Conservation (phyloP, 2,113 vertebrate genomes). For the Odontesthes bonariensis region DNA sequence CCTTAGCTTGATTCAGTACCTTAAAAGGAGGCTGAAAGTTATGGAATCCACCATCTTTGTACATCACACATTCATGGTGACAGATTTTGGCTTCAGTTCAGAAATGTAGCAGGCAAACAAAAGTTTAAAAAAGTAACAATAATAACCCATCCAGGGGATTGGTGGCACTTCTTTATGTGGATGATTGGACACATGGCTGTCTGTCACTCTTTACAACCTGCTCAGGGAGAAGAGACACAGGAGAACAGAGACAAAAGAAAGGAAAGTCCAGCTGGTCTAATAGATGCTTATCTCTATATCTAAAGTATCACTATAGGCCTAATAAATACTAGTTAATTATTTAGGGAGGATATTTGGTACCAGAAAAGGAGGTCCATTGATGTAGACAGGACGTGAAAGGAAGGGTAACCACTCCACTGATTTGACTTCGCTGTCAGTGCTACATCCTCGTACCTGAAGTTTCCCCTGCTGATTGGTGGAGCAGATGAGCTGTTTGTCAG, state of each 20-base stretch:
- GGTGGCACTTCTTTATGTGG: constrained; percentile 75
- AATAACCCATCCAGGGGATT: constrained; percentile 67
- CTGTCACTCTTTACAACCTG: constrained; percentile 66
- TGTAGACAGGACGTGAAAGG: constrained; percentile 40
- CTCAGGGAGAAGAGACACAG: constrained; percentile 54
- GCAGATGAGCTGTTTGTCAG: constrained; percentile 57
- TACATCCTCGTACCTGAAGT: constrained; percentile 68
- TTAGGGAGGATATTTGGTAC: constrained; percentile 68
- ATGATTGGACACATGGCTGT: constrained; percentile 65
- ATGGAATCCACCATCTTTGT: constrained; percentile 59
- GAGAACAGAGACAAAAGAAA: constrained; percentile 43
- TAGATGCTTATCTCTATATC: constrained; percentile 71
- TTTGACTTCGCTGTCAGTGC: constrained; percentile 50
- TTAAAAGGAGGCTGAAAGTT: constrained; percentile 46
- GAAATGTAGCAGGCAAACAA: constrained; percentile 62
- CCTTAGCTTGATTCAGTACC: constrained; percentile 57
- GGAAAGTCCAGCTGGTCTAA: constrained; percentile 67
- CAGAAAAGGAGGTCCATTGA: constrained; percentile 56
- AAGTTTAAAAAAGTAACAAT: constrained; percentile 50
- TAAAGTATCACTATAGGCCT: constrained; percentile 72
- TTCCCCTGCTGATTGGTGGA: constrained; percentile 55
- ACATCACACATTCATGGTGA: constrained; percentile 82
- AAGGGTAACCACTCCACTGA: constrained; percentile 39
- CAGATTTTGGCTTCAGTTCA: constrained; percentile 79
- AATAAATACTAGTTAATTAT: constrained; percentile 69